Base-by-base conservation (phyloP, 2,888 invertebrate species). In the Calliphora vomitoria region DNA sequence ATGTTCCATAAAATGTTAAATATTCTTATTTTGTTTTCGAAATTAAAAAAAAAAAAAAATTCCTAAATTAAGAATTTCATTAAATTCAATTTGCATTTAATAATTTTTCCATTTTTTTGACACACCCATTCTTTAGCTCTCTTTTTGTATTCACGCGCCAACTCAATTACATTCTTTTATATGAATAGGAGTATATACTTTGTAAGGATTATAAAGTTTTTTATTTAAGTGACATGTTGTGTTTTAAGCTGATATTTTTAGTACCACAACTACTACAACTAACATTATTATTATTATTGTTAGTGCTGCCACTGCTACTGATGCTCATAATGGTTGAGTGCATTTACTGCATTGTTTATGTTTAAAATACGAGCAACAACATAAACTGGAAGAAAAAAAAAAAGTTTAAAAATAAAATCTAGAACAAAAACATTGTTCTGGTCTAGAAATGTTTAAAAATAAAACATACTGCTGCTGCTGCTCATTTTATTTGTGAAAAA, bases 211-310 rank as follows among this genome's bases (percentile, higher is more conserved):
- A 69, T 71, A 80, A 66, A 78, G 8, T 55, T 80, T 79, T 75
- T 78, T 68, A 86, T 74, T 79, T 20, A 75, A 68, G 55, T 83
- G 86, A 79, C 83, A 82, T 79, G 82, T 74, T 80, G 74, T 62
- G 25, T 69, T 74, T 80, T 60, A 62, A 74, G 66, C 66, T 71
- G 44, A 72, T 85, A 74, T 85, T 74, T 72, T 60, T 81, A 68
- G 50, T 35, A n/a, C 31, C 47, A 68, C 58, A 44, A 20, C 53
- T 18, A 53, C 55, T 31, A 15, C 66, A n/a, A 25, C 15, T 62
- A 35, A 3, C 60, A 8, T 60, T 41, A 31, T 31, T 38, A 35
- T 64, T 66, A 50, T 68, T 75, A 6, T 41, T 69, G 55, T n/a
- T 62, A 13, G 35, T 82, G 8, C n/a, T 55, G 62, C 31, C 35